phyloP scores from a whole-genome alignment of 1,140 invertebrate species.

The Hirudo medicinalis region DNA sequence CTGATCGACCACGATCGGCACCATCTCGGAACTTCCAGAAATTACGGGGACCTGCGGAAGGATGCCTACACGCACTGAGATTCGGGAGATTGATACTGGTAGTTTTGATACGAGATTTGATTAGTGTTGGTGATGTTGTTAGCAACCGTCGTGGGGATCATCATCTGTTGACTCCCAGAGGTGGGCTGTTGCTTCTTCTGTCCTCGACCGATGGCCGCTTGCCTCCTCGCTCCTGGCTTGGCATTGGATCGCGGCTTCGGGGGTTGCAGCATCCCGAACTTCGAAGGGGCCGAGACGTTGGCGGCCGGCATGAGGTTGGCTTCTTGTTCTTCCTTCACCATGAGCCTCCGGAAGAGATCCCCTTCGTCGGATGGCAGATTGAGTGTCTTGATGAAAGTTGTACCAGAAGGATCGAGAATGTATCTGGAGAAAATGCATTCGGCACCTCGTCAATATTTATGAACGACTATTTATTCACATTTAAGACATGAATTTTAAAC shows the following conservation, averaged over 20 bases:
- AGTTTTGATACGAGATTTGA: too few relatives aligned
- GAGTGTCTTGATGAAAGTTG: background rate
- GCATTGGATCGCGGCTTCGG: background rate
- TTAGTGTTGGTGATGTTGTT: too few relatives aligned
- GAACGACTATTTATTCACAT: too few relatives aligned
- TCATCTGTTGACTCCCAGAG: background rate
- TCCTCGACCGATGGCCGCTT: background rate
- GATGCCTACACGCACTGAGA: too few relatives aligned
- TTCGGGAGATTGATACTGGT: too few relatives aligned
- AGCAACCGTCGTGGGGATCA: background rate
- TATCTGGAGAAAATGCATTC: background rate
- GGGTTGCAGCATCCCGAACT: background rate
- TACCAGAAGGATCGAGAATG: background rate
- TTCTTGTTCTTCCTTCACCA: conserved; percentile 3
- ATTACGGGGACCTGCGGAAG: too few relatives aligned
- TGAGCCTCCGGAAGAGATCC: background rate
- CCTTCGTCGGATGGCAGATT: background rate
- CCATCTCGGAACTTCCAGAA: too few relatives aligned
- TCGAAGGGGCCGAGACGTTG: background rate
- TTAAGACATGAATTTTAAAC: too few relatives aligned
- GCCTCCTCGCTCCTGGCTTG: background rate
- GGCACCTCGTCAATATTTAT: too few relatives aligned
- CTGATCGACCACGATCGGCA: too few relatives aligned
- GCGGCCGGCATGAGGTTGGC: background rate
- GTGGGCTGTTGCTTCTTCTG: background rate